These are phyloP conservation scores for Solea solea DNA, from an alignment of 2,113 vertebrate genomes.

Conservation along the genomic window DNA sequence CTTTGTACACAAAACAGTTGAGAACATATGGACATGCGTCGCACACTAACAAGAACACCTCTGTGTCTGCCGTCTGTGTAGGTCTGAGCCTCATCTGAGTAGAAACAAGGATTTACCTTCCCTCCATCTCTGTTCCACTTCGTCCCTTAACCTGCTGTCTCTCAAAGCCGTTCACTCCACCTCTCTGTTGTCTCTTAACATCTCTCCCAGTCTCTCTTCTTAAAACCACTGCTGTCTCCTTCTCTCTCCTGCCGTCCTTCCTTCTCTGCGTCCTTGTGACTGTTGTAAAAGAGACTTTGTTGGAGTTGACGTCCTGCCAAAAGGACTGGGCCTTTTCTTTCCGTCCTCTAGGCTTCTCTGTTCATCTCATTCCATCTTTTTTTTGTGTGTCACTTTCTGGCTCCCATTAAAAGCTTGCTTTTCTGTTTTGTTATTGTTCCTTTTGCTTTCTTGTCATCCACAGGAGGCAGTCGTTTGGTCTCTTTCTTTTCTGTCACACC, in stretches of 20 bases:
- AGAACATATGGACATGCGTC: too few relatives aligned
- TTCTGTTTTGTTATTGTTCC: background rate
- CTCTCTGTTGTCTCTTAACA: conserved; percentile 32
- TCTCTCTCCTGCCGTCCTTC: background rate
- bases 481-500: conserved; percentile 24
- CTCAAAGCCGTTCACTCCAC: conserved; percentile 49
- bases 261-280: background rate
- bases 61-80: too few relatives aligned
- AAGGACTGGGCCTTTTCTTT: conserved; percentile 30
- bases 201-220: conserved; percentile 34
- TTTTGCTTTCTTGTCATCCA: conserved; percentile 25
- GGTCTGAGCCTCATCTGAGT: too few relatives aligned
- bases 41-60: too few relatives aligned
- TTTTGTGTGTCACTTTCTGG: conserved; percentile 16
- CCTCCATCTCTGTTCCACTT: conserved; percentile 13
- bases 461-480: conserved; percentile 30
- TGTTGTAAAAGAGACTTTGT: conserved; percentile 39
- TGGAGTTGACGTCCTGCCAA: conserved; percentile 17
- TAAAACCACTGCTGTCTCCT: conserved; percentile 1
- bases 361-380: conserved; percentile 45
- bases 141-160: conserved; percentile 37
- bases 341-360: conserved; percentile 43
- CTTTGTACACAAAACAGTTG: too few relatives aligned
- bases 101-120: background rate
- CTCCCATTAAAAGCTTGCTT: conserved; percentile 11